phyloP scores from a whole-genome alignment of 1,140 invertebrate species.

The Bombus impatiens region DNA sequence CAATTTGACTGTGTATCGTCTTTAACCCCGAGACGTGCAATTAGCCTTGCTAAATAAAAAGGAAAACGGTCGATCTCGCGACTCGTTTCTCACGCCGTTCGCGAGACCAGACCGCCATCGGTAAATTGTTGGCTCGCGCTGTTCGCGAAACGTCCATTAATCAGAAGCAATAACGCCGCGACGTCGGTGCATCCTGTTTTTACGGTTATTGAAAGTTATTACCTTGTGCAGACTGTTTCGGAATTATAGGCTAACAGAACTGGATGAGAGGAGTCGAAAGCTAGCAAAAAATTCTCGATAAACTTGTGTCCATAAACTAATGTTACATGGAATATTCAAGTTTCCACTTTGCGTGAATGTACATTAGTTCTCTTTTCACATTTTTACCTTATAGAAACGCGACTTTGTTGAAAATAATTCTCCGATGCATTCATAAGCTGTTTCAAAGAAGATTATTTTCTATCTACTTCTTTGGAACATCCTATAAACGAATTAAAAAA shows the following conservation, averaged over 20 bases:
- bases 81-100: neutral
- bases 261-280: conserved; percentile 5
- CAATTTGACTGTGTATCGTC: neutral
- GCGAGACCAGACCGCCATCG: neutral
- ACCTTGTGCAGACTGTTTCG: neutral
- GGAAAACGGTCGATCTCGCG: neutral
- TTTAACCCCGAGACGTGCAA: neutral
- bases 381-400: too few species aligned
- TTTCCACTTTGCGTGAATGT: neutral
- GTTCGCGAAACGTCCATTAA: conserved; percentile 7
- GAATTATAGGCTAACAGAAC: conserved; percentile 9
- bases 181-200: conserved; percentile 10
- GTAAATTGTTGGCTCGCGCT: neutral
- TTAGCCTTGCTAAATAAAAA: neutral
- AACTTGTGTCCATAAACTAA: conserved; percentile 9
- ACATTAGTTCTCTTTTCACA: neutral
- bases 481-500: too few species aligned
- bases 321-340: too few species aligned
- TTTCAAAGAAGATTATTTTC: too few species aligned
- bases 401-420: too few species aligned
- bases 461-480: too few species aligned
- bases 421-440: too few species aligned
- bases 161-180: conserved; percentile 9
- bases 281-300: neutral
- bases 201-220: conserved; percentile 32